Percentiles rank a stretch among this genome's conserved stretches.
Conservation (phyloP, 2,113 vertebrate genomes). For the Eretmochelys imbricata region DNA sequence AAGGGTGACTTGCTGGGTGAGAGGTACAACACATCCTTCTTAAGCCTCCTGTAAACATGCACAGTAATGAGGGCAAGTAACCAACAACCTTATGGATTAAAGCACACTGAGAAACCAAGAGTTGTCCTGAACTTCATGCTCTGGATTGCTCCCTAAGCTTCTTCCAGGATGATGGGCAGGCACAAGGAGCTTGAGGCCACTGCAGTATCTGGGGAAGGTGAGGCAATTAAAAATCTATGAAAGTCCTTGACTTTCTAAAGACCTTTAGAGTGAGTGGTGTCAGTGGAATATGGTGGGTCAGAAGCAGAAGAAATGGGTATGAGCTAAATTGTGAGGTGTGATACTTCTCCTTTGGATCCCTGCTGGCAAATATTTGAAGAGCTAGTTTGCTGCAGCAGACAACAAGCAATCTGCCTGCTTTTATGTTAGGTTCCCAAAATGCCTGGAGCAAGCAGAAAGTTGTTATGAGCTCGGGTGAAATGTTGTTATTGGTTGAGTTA, state of each 20-base stretch:
- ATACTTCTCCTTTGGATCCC: neutral
- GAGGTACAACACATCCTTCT: neutral
- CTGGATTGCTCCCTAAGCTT: neutral
- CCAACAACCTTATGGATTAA: fast-evolving
- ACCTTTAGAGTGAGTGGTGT: neutral
- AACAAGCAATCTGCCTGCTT: neutral
- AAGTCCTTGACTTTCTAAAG: too few species aligned
- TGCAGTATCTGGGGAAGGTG: neutral
- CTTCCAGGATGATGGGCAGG: neutral
- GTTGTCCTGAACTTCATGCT: neutral
- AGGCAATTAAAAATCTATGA: neutral
- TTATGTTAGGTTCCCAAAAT: neutral
- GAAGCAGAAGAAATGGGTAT: neutral
- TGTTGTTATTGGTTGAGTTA: neutral
- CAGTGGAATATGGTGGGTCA: neutral
- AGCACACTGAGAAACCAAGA: neutral
- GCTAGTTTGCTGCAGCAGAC: neutral
- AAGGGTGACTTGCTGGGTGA: neutral
- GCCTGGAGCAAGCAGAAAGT: neutral
- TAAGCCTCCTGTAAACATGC: neutral
- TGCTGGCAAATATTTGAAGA: neutral
- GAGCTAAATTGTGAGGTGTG: neutral
- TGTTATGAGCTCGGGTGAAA: neutral
- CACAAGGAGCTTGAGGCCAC: too few species aligned
- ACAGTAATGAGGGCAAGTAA: neutral